Base-by-base conservation (phyloP, 2,113 vertebrate genomes). In the Smithornis capensis region DNA sequence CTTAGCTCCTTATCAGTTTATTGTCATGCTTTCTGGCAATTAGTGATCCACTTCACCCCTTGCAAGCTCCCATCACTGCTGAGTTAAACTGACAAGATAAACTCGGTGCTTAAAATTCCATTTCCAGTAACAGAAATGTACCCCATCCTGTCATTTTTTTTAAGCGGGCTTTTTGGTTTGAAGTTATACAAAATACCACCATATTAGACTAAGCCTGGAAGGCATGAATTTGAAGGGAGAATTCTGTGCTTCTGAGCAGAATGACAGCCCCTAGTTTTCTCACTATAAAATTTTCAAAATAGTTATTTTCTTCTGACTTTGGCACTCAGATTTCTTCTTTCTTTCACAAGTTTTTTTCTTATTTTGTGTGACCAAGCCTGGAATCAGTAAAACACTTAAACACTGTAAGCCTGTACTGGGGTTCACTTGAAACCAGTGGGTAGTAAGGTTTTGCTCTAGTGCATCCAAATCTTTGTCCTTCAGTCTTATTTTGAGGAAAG, bases 31-130 rank as follows among this genome's bases (percentile, higher is more conserved):
- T 69, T 53, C 59, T 55, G 91, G 82, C 75, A 93, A 77, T 91
- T 65, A 94, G 95, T 9, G 57, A 87, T 53, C 84, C 81, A 12
- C 87, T 88, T 94, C 88, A 80, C 79, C 71, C 68, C 55, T 85
- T 19, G 57, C 55, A 21, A 90, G 79, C 71, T 88, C 92, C 14
- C 85, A 88, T 95, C 79, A 81, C 27, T 0, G 15, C 79, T 88
- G 92, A 96, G 87, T 82, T 81, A 74, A 92, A 80, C 76, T 96
- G 94, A 95, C 93, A 95, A 89, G 79, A 94, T 94, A 90, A 96
- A 94, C 92, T 96, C 31, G 0, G 82, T 86, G 82, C 93, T 94
- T 95, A 95, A 95, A 94, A 95, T 90, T 94, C 96, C 93, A 74
- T 80, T 97, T 91, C 90, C 85, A 93, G 85, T 53, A 83, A 96